Evolutionary conservation across 2,888 invertebrate genomes (phyloP), one percentile per base, ranked within the genome.

Genomic region (Exocentrus adspersus): DNA sequence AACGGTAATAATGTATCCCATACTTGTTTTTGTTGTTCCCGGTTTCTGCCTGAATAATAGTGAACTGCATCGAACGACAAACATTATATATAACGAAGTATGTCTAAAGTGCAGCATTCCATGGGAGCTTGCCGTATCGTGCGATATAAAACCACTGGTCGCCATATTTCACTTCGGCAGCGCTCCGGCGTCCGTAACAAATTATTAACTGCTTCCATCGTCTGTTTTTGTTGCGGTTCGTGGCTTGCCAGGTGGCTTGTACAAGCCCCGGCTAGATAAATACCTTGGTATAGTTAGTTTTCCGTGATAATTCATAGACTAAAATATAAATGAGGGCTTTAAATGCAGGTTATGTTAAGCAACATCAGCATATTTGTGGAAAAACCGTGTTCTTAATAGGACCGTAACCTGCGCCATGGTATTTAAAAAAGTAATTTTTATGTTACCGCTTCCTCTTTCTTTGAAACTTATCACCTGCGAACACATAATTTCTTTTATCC

Each of bases 141-240:
- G 45, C 45, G n/a, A 45, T 20, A 45, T 45, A 45, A 19, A 45
- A 45, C 19, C 9, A 20, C 45, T 12, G 45, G 45, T 45, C 45
- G 45, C 45, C 20, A 45, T 45, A 45, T 45, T 45, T 45, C 45
- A 45, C 45, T 20, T 20, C 21, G 45, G 45, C 19, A 45, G 16
- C 19, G 17, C 45, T 21, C 2, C 21, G 19, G 45, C 45, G 45
- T 21, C 21, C 21, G 45, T 21, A 45, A 12, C 45, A 45, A 45
- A 45, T 45, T 45, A 45, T 45, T 45, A 19, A 19, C 45, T 19
- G n/a, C 45, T 7, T 45, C 21, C 19, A 20, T 20, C 19, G 21
- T 21, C 12, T 20, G 45, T 45, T 45, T 45, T 45, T 45, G 32
- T 32, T 10, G 32, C 21, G 21, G 45, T 45, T 43, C 19, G 43